Base-by-base conservation (phyloP, 2,797 vertebrate species). In the Cyprinella venusta region DNA sequence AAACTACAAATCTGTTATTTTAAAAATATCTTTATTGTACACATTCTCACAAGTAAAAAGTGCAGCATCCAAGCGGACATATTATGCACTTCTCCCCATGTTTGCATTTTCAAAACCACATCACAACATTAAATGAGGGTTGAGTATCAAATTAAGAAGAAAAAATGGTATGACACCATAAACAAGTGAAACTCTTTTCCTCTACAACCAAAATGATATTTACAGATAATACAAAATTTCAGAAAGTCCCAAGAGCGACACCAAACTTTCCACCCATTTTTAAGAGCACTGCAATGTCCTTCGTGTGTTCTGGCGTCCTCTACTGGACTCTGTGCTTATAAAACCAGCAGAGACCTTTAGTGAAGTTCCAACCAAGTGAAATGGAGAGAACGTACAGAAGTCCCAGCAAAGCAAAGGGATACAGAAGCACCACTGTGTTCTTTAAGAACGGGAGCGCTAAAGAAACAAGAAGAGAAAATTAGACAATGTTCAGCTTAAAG, bases 301-400 rank as follows among this genome's bases (percentile, higher is more conserved):
- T 45, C 26, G 9, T 24, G 56, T 24, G 30, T 54, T 12, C 36
- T 0, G 0, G 24, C 61, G 52, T 68, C 81, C 38, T 87, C 90
- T 95, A 98, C 89, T 96, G 94, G 86, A 99, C 98, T 89, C 98
- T 92, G 91, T 94, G 96, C 86, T 97, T 97, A 90, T 99, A 99
- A 92, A 99, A 99, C 86, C 93, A 95, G 85, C 97, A 99, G 81
- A 99, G 96, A 13, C 94, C 94, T 81, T 52, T 90, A 5, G 98
- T 99, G 90, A 99, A 98, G 93, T 99, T 99, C 98, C 98, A 99
- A 13, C 98, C 97, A 80, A 99, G 91, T 0, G 94, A 95, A 81
- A 99, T 80, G 0, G 98, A 99, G 63, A 99, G 95, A 86, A 97
- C 63, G 45, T 98, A 99, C 24, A 99, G 79, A 36, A 99, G 85